Base-by-base conservation (phyloP, 2,888 invertebrate genomes). In the Limenitis camilla region DNA sequence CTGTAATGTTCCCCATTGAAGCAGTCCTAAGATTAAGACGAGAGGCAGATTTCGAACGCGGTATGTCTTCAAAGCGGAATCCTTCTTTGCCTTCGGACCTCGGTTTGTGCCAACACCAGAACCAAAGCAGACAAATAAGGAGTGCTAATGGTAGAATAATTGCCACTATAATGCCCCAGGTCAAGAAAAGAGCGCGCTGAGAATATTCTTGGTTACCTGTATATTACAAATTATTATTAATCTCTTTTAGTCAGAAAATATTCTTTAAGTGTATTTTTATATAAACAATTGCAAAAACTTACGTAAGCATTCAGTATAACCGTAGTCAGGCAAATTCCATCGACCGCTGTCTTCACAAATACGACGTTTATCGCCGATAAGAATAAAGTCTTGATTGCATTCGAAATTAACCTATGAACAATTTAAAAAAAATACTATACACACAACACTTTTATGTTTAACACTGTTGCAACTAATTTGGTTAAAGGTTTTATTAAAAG, bases 241-340 rank as follows among this genome's bases (percentile, higher is more conserved):
- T 36, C 10, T 4, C 6, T 36, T 10, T 1, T 36, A 9, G 10
- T 36, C 2, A 6, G 5, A 36, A 36, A 9, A 10, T 5, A 10
- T 36, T 1, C 6, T 10, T 36, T 10, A 36, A 5, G 35, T 36
- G 10, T 35, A 35, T 0, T 0, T 10, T 2, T 5, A 9, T 5
- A 6, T 6, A 36, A 10, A 36, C 5, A 46, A 30, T 30, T 7
- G 28, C 29, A 11, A 9, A 4, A 9, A 94, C 96, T 95, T 85
- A 96, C 96, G 95, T 74, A 97, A 89, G 74, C 97, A 97, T 78
- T 95, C 93, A 0, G 96, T 95, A 73, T 94, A 96, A 52, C 96
- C 96, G 76, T 93, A 93, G 55, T 92, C 92, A 0, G 96, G 95
- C 28, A 93, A 71, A 68, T 95, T 93, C 97, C 97, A 97, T 58